A percentile compares a stretch with the other conserved stretches of the same genome.
These are phyloP conservation scores for Mesorhabditis sp. DNA, from an alignment of 2,888 invertebrate genomes.

Conservation along the genomic window DNA sequence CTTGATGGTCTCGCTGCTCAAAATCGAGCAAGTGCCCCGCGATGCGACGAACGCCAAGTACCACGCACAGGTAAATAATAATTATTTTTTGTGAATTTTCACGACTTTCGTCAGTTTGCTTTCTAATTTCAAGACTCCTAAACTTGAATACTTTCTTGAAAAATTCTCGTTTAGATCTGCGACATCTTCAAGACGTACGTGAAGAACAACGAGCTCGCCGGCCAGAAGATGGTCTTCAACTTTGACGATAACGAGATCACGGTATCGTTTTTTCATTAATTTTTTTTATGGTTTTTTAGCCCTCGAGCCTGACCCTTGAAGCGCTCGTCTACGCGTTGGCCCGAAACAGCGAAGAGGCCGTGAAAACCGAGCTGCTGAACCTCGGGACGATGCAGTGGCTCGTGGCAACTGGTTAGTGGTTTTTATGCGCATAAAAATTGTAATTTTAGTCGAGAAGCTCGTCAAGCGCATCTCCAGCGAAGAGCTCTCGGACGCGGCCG, in stretches of 20 bases:
- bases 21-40: slow-evolving; percentile 26
- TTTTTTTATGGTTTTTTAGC: slow-evolving; percentile 14
- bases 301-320: slow-evolving; percentile 43
- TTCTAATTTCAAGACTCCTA: neutral
- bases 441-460: slow-evolving; percentile 21
- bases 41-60: slow-evolving; percentile 5
- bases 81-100: too few species aligned
- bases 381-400: slow-evolving; percentile 45
- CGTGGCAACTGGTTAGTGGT: slow-evolving; percentile 37
- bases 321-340: slow-evolving; percentile 43
- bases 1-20: slow-evolving; percentile 34
- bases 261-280: slow-evolving; percentile 12
- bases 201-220: slow-evolving; percentile 24
- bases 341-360: slow-evolving; percentile 24
- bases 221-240: slow-evolving; percentile 30
- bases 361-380: slow-evolving; percentile 47
- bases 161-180: slow-evolving; percentile 34
- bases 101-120: neutral
- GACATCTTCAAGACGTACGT: slow-evolving; percentile 37
- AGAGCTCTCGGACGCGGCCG: slow-evolving; percentile 1
- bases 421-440: slow-evolving; percentile 9
- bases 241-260: slow-evolving; percentile 27
- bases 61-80: neutral
- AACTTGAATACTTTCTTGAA: too few species aligned
- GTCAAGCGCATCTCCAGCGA: slow-evolving; percentile 15